phyloP scores from a whole-genome alignment of 2,797 vertebrate species.

The Cetoscarus ocellatus region DNA sequence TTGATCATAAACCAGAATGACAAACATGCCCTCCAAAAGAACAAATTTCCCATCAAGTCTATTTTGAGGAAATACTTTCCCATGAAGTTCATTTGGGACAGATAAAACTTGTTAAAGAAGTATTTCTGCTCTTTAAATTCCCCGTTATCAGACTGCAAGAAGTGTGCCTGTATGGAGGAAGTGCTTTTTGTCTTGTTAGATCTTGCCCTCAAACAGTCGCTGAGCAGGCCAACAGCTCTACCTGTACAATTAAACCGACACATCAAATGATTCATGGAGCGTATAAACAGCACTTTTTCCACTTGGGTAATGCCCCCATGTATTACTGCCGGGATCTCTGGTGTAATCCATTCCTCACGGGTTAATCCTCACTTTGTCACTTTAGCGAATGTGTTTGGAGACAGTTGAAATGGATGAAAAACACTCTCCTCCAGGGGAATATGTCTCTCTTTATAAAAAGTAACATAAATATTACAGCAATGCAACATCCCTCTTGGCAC shows the following conservation, averaged over 20 bases:
- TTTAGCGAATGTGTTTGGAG: slow-evolving; percentile 23
- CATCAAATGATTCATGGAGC: slow-evolving; percentile 62
- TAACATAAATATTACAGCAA: slow-evolving; percentile 8
- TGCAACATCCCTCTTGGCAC: not conserved
- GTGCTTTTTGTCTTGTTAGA: slow-evolving; percentile 65
- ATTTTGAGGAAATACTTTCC: slow-evolving; percentile 46
- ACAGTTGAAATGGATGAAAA: slow-evolving; percentile 13
- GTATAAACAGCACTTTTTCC: slow-evolving; percentile 72
- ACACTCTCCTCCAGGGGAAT: slow-evolving; percentile 12
- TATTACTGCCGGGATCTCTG: slow-evolving; percentile 39
- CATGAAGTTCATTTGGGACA: slow-evolving; percentile 54
- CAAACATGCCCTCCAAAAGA: slow-evolving; percentile 4
- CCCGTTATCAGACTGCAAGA: slow-evolving; percentile 47
- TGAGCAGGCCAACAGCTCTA: slow-evolving; percentile 53
- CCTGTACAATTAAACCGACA: slow-evolving; percentile 68
- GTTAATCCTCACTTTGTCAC: slow-evolving; percentile 46
- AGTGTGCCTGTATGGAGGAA: slow-evolving; percentile 57
- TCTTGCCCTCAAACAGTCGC: slow-evolving; percentile 69
- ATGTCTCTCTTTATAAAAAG: slow-evolving; percentile 8
- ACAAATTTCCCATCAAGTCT: slow-evolving; percentile 46
- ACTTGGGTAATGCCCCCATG: slow-evolving; percentile 50
- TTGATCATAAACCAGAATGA: slow-evolving; percentile 40
- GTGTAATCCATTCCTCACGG: slow-evolving; percentile 41
- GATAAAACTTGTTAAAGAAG: slow-evolving; percentile 48
- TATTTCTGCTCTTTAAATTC: slow-evolving; percentile 45